A percentile compares a stretch with the other conserved stretches of the same genome.
phyloP scores from a whole-genome alignment of 2,113 vertebrate genomes.

The Nothocercus julius region DNA sequence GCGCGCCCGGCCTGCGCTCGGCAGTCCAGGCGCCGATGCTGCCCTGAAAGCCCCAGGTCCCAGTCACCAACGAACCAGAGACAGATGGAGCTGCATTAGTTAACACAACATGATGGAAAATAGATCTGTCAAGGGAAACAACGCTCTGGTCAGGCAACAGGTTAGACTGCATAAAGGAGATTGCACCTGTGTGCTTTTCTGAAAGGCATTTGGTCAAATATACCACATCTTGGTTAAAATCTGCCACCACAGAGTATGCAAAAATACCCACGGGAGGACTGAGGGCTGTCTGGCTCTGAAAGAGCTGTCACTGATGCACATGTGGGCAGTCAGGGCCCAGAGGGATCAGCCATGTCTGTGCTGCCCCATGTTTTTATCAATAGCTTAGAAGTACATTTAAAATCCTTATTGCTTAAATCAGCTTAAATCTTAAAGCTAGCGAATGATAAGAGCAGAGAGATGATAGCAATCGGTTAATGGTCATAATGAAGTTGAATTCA shows the following conservation, averaged over 20 bases:
- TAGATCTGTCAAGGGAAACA: background rate
- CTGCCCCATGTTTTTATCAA: background rate
- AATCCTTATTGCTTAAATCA: background rate
- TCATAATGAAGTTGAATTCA: background rate
- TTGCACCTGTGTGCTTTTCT: background rate
- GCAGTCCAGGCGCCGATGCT: background rate
- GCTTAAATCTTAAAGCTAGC: background rate
- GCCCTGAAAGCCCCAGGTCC: background rate
- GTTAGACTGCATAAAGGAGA: background rate
- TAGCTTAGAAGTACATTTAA: background rate
- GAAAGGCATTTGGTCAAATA: background rate
- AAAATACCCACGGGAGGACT: background rate
- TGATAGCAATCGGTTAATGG: background rate
- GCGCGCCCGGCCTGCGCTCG: background rate
- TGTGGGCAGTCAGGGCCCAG: background rate
- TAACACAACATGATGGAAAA: background rate
- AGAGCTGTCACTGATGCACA: background rate
- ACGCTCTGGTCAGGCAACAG: background rate
- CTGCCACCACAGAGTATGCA: background rate
- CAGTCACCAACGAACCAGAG: background rate
- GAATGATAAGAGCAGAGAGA: background rate
- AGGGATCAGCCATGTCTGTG: background rate
- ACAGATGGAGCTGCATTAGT: background rate
- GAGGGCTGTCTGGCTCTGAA: background rate
- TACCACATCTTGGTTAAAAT: background rate